Conservation (phyloP, 1,140 invertebrate genomes). For the Panagrolaimus sp. region DNA sequence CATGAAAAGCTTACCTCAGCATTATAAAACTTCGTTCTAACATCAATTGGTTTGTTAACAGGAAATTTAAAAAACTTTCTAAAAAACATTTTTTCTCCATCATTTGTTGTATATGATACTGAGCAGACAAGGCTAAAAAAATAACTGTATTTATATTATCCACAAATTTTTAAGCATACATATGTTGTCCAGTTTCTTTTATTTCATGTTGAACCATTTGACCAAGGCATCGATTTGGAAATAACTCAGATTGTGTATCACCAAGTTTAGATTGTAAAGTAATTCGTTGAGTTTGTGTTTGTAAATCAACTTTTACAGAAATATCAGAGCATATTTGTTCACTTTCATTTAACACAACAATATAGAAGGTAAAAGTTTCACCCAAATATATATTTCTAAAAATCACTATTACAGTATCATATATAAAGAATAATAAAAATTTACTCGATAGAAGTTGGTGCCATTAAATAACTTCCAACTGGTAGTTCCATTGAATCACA, state of each 20-base stretch:
- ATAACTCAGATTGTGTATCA: conserved; percentile 65
- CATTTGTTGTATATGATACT: conserved; percentile 75
- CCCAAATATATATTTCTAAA: conserved; percentile 76
- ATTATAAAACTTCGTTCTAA: conserved; percentile 97
- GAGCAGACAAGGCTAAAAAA: conserved; percentile 81
- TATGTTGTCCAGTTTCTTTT: conserved; percentile 92
- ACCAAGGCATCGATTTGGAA: conserved; percentile 79
- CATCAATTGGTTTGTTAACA: conserved; percentile 92
- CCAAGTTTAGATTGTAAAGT: conserved; percentile 68
- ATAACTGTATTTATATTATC: conserved; percentile 28
- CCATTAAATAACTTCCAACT: conserved; percentile 76
- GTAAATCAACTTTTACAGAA: conserved; percentile 78
- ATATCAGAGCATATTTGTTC: conserved; percentile 70
- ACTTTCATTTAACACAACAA: conserved; percentile 92
- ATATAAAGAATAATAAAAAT: conserved; percentile 27
- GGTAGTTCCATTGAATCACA: conserved; percentile 71
- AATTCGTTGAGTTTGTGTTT: conserved; percentile 80
- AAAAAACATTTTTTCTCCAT: conserved; percentile 66
- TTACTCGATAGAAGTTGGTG: conserved; percentile 91
- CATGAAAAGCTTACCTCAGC: conserved; percentile 70
- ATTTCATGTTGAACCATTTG: conserved; percentile 95
- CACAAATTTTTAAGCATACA: conserved; percentile 67
- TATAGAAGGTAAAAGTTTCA: conserved; percentile 93
- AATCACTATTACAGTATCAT: conserved; percentile 36
- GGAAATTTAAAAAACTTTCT: conserved; percentile 97